These are phyloP conservation scores for Ibycter americanus DNA, from an alignment of 2,797 vertebrate species.

Conservation along the genomic window DNA sequence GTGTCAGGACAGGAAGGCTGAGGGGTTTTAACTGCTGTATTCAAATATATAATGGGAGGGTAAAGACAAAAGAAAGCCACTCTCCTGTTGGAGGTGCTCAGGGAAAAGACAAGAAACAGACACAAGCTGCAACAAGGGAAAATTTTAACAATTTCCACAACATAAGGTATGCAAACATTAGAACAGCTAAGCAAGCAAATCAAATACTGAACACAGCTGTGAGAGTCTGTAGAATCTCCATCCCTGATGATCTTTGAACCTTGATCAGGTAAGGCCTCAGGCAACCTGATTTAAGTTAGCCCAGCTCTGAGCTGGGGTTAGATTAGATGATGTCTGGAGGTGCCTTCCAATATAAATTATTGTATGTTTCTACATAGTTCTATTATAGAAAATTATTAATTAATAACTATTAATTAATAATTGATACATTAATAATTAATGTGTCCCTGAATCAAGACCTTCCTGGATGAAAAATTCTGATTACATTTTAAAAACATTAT, in stretches of 20 bases:
- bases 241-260: neutral
- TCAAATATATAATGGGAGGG: neutral
- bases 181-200: neutral
- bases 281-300: neutral
- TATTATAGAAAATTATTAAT: neutral
- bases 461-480: conserved; percentile 3
- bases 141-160: neutral
- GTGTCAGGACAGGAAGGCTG: neutral
- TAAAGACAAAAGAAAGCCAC: neutral
- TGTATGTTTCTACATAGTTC: neutral
- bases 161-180: neutral
- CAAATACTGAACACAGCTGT: neutral
- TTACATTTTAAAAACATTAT: conserved; percentile 23
- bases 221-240: neutral
- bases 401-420: conserved; percentile 7
- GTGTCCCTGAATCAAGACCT: neutral
- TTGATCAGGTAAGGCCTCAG: neutral
- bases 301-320: neutral
- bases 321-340: neutral
- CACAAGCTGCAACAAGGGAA: neutral
- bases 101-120: neutral
- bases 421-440: neutral
- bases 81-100: neutral
- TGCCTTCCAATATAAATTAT: neutral
- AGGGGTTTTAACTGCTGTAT: neutral